These are phyloP conservation scores for Cetonia aurata DNA, from an alignment of 2,888 invertebrate genomes.

Conservation along the genomic window DNA sequence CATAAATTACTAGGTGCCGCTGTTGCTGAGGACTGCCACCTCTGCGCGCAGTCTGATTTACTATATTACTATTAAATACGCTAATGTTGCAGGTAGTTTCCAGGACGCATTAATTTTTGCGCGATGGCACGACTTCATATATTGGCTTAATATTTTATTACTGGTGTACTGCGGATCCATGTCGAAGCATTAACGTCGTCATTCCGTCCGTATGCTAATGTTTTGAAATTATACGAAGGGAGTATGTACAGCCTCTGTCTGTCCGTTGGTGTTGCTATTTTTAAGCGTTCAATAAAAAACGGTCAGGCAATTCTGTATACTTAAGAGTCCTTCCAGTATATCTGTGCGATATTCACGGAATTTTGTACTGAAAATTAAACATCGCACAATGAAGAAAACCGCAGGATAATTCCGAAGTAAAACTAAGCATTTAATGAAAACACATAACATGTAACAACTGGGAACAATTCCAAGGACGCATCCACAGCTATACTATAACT, in stretches of 20 bases:
- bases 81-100: constrained; percentile 50
- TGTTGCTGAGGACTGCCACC: constrained; percentile 57
- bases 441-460: constrained; percentile 14
- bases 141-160: constrained; percentile 45
- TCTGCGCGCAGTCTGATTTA: constrained; percentile 64
- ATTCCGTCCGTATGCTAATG: constrained; percentile 42
- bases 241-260: neutral
- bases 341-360: no score
- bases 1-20: constrained; percentile 64
- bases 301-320: no score
- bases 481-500: neutral
- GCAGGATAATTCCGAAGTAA: constrained; percentile 24
- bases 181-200: constrained; percentile 38
- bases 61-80: constrained; percentile 20
- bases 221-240: constrained; percentile 41
- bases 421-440: constrained; percentile 15
- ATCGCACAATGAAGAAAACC: no score
- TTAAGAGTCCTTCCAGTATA: no score
- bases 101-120: constrained; percentile 47
- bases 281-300: no score
- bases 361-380: no score
- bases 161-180: neutral
- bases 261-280: no score
- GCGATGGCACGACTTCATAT: constrained; percentile 40
- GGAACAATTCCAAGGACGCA: constrained; percentile 26